phyloP scores from a whole-genome alignment of 2,113 vertebrate species.

The Panthera leo region DNA sequence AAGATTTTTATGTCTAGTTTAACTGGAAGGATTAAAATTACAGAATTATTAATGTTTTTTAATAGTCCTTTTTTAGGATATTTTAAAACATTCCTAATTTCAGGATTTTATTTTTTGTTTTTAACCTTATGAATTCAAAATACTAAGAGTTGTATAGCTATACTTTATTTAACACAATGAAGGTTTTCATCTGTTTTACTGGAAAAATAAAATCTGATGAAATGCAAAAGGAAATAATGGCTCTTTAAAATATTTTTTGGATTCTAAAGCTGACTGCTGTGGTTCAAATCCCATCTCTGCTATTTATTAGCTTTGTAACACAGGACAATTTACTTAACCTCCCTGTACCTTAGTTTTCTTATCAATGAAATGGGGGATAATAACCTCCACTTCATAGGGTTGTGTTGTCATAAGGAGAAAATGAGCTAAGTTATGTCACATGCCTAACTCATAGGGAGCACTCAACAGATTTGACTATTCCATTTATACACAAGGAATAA shows the following conservation, averaged over 20 bases:
- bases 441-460: neutral
- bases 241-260: neutral
- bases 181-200: neutral
- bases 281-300: neutral
- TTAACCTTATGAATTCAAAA: conserved; percentile 20
- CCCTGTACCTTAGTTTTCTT: conserved; percentile 1
- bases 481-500: conserved; percentile 6
- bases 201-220: neutral
- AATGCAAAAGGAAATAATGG: conserved; percentile 44
- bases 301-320: neutral
- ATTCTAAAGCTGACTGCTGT: conserved; percentile 4
- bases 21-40: conserved; percentile 26
- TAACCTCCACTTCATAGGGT: neutral
- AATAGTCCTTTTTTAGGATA: neutral
- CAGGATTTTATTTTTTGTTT: neutral
- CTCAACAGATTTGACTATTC: neutral
- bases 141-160: conserved; percentile 23
- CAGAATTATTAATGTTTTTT: conserved; percentile 21
- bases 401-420: neutral
- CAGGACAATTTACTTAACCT: conserved; percentile 3
- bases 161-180: conserved; percentile 30
- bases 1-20: conserved; percentile 45
- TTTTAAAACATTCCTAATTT: conserved; percentile 48
- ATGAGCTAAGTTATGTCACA: neutral
- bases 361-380: neutral